Evolutionary conservation across 2,113 vertebrate species (phyloP), one percentile per base, ranked within the genome.

Genomic region (Hoplias malabaricus): DNA sequence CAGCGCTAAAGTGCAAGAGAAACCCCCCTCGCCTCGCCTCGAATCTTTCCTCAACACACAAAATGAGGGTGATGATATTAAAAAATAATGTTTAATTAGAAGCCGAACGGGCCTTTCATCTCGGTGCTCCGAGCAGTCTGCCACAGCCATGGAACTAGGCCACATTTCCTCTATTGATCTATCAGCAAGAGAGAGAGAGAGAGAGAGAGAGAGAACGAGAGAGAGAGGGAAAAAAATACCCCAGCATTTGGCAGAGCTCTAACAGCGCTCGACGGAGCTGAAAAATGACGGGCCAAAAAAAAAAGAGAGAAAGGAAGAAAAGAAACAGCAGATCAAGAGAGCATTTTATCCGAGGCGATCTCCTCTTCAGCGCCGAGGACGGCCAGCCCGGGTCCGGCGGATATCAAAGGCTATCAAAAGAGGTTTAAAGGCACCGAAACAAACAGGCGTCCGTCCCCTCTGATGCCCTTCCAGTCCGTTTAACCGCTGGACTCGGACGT

Each of bases 41-140:
- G 73, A 80, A 73, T 77, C n/a, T n/a, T 68, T 75, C 23, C 29
- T 86, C 74, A 84, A 85, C 84, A 80, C 86, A 86, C 87, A 70
- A 80, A 82, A 80, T 59, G 80, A 84, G 79, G 84, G 80, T 84
- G 59, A 71, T 61, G 77, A 80, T 77, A 84, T 82, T 53, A 81
- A 88, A 89, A 87, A 90, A 91, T 83, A 86, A 86, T 66, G 85
- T 83, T 85, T 91, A 88, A 92, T 92, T 92, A 89, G 87, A 92
- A 90, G 86, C 81, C 80, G 46, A 78, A 86, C 87, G 87, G 85
- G 79, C 86, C 90, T 91, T 91, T 90, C 87, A 87, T 88, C 82
- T 86, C 57, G 70, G 1, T 76, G 84, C 84, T 85, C 83, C 76
- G 75, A 85, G 85, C 50, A 23, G 78, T 81, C 83, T 88, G 88